phyloP scores from a whole-genome alignment of 2,888 invertebrate genomes.

The Epistrophella euchroma region DNA sequence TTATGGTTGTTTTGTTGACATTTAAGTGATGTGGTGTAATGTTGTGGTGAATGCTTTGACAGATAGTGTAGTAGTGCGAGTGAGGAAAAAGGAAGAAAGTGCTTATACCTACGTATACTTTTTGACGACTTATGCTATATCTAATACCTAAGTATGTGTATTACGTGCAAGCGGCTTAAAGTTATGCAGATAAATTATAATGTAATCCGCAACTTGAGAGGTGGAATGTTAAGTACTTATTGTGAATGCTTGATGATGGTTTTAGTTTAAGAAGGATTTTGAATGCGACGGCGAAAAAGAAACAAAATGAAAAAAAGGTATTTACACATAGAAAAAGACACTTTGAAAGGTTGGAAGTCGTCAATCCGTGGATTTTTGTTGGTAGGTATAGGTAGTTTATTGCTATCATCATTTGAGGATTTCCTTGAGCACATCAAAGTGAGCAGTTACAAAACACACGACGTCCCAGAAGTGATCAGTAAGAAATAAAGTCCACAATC shows the following conservation, averaged over 20 bases:
- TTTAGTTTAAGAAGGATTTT: conserved; percentile 18
- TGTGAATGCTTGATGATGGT: conserved; percentile 20
- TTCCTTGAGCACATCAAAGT: too few relatives aligned
- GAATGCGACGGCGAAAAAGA: neutral
- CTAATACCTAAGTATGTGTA: neutral
- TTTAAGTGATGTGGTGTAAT: conserved; percentile 68
- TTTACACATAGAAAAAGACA: neutral
- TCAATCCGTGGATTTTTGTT: too few relatives aligned
- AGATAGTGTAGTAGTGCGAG: neutral
- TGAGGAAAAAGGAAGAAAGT: conserved; percentile 4
- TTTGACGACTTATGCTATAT: conserved; percentile 15
- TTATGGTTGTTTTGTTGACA: conserved; percentile 63
- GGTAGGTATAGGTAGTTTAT: too few relatives aligned
- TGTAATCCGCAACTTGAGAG: conserved; percentile 32
- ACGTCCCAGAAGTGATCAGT: too few relatives aligned
- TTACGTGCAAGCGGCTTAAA: conserved; percentile 20
- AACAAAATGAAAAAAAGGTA: neutral
- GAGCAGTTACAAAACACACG: too few relatives aligned
- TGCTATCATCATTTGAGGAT: too few relatives aligned
- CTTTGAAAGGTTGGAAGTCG: neutral
- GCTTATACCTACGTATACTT: conserved; percentile 9
- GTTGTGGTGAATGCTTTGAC: conserved; percentile 56
- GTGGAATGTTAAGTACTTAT: conserved; percentile 54
- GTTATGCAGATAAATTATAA: conserved; percentile 43
- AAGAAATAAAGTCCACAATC: too few relatives aligned